Evolutionary conservation across 2,113 vertebrate species (phyloP).

Genomic region (Pachyramphus minor): DNA sequence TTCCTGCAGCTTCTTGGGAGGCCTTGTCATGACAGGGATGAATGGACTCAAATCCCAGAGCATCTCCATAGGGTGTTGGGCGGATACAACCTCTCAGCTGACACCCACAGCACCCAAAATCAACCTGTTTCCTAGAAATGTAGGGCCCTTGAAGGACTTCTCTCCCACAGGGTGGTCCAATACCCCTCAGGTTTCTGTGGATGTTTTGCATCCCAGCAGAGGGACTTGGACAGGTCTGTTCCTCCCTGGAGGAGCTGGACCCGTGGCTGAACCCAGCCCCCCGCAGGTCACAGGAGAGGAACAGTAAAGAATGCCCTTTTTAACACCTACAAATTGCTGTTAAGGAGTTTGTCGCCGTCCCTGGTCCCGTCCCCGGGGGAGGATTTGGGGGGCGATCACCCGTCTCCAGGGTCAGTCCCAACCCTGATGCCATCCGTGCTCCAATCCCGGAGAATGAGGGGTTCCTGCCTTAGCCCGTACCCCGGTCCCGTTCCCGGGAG

Average conservation of each 20-base stretch:
- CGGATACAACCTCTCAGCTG: too few species aligned
- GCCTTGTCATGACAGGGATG: fast-evolving
- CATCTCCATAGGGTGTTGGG: neutral
- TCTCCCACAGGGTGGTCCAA: neutral
- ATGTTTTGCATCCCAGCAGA: neutral
- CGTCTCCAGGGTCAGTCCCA: neutral
- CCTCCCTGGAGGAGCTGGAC: neutral
- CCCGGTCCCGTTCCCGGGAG: neutral
- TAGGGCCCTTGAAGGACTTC: neutral
- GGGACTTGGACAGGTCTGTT: neutral
- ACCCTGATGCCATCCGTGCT: neutral
- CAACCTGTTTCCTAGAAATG: neutral
- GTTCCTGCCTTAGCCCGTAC: neutral
- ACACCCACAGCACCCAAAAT: neutral
- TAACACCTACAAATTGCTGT: too few species aligned
- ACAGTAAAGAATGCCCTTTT: too few species aligned
- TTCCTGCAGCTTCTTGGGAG: neutral
- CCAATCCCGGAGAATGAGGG: neutral
- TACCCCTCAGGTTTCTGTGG: neutral
- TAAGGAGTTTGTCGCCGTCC: neutral
- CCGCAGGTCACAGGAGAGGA: neutral
- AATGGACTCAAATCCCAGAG: neutral
- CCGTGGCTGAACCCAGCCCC: neutral
- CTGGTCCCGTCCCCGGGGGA: neutral
- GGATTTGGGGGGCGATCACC: neutral